Evolutionary conservation across 2,113 vertebrate species (phyloP), one percentile per base, ranked within the genome.

Genomic region (Saguinus midas): DNA sequence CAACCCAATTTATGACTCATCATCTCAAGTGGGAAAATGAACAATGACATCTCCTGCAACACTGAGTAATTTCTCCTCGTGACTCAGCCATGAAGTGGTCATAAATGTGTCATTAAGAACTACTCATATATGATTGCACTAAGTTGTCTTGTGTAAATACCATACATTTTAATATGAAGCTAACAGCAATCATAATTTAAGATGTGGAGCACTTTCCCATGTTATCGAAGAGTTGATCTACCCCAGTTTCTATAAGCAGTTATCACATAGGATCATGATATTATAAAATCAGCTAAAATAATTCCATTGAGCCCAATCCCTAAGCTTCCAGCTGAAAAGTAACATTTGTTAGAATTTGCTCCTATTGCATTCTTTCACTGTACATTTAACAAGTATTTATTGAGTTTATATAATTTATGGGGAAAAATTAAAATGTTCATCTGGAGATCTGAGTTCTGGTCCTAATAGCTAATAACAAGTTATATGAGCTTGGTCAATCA

Each of bases 61-160:
- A 8, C 57, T 50, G 80, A 94, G n/a, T 92, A 96, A 95, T 87
- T 79, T 76, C 70, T 87, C 70, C 92, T 91, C 68, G 21, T 87
- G n/a, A 90, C 37, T 97, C 48, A 79, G 73, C 27, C 90, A 40
- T 27, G 27, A 87, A 83, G 57, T 52, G 85, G 57, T n/a, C 72
- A 68, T 82, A 85, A 88, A 88, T 92, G 86, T 76, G 79, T 57
- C 90, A 87, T 95, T 94, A 95, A 90, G 43, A 96, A 83, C 57
- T 83, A 94, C 27, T 94, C 82, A 95, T 40, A 80, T n/a, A 52
- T 87, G 66, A 40, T 84, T 92, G 61, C 5, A 29, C 12, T 50
- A 64, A 82, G 50, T 84, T 83, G n/a, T 37, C 78, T 90, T 52
- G 35, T 72, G 27, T 72, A 43, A 96, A 87, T 66, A 43, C 61